Conservation (phyloP, 2,797 vertebrate genomes). For the Acanthurus tractus region DNA sequence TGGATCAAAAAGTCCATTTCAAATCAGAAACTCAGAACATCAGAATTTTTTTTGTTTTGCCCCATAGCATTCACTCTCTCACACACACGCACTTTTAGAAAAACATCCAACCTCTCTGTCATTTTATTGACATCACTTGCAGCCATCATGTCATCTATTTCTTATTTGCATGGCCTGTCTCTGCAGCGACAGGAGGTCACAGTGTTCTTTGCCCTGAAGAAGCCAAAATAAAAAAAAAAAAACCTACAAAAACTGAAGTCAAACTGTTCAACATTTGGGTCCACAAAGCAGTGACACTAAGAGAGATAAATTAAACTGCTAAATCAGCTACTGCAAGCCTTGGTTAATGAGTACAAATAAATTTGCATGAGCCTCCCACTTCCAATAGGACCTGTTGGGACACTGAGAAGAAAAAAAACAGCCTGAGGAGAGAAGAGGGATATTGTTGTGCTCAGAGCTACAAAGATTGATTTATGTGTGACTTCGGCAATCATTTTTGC, state of each 20-base stretch:
- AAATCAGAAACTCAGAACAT: conserved; percentile 15
- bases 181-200: conserved; percentile 4
- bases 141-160: conserved; percentile 26
- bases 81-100: conserved; percentile 18
- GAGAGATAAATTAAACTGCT: conserved; percentile 34
- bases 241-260: not conserved
- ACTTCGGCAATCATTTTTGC: conserved; percentile 2
- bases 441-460: not conserved
- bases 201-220: not conserved
- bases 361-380: not conserved
- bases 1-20: conserved; percentile 20
- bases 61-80: conserved; percentile 11
- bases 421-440: not conserved
- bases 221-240: conserved; percentile 5
- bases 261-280: conserved; percentile 4
- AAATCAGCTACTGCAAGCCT: conserved; percentile 28
- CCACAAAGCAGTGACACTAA: conserved; percentile 19
- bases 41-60: not conserved
- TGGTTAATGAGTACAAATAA: conserved; percentile 32
- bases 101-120: conserved; percentile 8
- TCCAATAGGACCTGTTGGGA: not conserved
- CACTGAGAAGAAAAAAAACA: not conserved
- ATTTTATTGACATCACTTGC: conserved; percentile 10
- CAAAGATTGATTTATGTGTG: conserved; percentile 24
- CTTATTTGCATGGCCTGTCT: conserved; percentile 8